Conservation (phyloP, 2,888 invertebrate species). For the Pristionchus arcanus region DNA sequence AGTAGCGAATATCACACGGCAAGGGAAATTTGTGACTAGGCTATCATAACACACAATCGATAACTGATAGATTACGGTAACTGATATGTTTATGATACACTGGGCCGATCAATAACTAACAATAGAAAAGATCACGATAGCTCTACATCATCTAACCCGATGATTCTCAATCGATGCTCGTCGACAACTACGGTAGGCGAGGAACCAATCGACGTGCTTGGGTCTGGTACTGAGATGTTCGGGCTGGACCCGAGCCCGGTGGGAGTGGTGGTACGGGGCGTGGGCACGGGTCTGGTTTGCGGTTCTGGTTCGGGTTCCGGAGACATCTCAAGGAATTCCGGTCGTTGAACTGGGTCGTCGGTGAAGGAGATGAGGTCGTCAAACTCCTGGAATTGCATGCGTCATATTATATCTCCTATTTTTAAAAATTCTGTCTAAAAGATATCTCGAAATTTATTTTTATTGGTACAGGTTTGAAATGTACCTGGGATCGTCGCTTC, state of each 20-base stretch:
- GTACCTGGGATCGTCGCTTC: constrained; percentile 47
- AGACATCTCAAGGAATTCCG: constrained; percentile 40
- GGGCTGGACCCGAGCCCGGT: neutral
- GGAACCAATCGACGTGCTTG: neutral
- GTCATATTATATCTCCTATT: neutral
- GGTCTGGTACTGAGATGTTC: neutral
- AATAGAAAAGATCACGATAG: neutral
- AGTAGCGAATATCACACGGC: constrained; percentile 14
- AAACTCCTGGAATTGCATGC: neutral
- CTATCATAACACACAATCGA: neutral
- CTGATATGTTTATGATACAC: neutral
- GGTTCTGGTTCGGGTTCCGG: neutral
- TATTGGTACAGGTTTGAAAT: too few species aligned
- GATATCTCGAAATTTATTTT: too few species aligned
- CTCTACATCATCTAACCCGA: neutral
- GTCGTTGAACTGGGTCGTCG: neutral
- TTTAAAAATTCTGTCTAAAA: neutral
- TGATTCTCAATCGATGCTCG: constrained; percentile 40
- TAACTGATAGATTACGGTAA: neutral
- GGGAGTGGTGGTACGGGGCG: neutral
- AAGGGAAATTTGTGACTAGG: constrained; percentile 18
- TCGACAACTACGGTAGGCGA: constrained; percentile 30
- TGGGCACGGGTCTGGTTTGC: neutral
- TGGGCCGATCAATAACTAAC: neutral
- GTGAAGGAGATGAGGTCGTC: constrained; percentile 45